Evolutionary conservation across 30 jellyfish, hydroid and myxozoan species (phyloP).

Genomic region (Aurelia sp.): DNA sequence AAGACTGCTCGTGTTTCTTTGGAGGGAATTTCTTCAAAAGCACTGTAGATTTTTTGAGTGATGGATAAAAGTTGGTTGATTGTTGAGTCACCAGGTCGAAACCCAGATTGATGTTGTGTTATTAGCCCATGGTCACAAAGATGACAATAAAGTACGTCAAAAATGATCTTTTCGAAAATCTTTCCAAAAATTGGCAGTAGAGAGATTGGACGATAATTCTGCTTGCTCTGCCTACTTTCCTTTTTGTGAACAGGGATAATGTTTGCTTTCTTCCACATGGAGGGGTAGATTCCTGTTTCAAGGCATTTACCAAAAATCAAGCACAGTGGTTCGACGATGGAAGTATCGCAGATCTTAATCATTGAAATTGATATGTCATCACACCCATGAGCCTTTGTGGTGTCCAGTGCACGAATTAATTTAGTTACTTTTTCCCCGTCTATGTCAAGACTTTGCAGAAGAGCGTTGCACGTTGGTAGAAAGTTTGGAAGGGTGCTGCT

Average conservation of each 20-base stretch:
- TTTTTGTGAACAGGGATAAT: too few species aligned
- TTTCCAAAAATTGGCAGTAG: neutral
- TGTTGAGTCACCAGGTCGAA: conserved; percentile 58
- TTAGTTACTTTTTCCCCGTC: conserved; percentile 13
- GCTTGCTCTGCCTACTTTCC: too few species aligned
- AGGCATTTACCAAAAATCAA: too few species aligned
- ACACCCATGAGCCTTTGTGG: neutral
- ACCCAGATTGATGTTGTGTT: conserved; percentile 48
- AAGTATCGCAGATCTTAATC: conserved; percentile 25
- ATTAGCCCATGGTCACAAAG: conserved; percentile 34
- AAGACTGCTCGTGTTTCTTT: conserved; percentile 68
- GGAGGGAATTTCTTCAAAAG: conserved; percentile 59
- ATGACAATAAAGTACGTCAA: conserved; percentile 36
- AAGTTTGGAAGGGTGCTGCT: conserved; percentile 2
- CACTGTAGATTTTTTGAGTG: conserved; percentile 54
- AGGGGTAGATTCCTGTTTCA: too few species aligned
- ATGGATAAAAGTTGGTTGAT: conserved; percentile 22
- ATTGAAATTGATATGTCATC: neutral
- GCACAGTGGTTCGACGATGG: conserved; percentile 14
- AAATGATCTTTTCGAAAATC: conserved; percentile 28
- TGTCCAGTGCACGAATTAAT: conserved; percentile 13
- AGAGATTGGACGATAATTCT: neutral
- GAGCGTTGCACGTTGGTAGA: conserved; percentile 15
- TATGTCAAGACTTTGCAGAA: conserved; percentile 19
- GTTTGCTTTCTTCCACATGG: too few species aligned